A percentile compares a stretch with the other conserved stretches of the same genome.
Evolutionary conservation across 2,113 vertebrate species (phyloP).

Genomic region (Proteles cristata): DNA sequence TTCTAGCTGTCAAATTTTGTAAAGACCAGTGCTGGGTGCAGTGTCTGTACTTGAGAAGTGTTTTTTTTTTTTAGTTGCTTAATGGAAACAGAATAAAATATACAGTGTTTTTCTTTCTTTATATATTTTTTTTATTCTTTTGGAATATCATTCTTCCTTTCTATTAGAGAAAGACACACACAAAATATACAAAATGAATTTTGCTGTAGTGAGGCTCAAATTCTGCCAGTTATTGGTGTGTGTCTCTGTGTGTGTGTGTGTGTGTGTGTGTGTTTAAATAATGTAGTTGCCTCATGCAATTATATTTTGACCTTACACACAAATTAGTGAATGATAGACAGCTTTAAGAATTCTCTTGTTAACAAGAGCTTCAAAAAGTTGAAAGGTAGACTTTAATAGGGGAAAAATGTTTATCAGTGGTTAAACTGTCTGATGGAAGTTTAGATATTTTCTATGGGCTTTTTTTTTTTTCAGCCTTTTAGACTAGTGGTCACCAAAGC

Average conservation of each 20-base stretch:
- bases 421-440: constrained; percentile 11
- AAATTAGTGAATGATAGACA: neutral
- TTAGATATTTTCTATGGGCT: neutral
- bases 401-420: neutral
- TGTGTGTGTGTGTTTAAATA: neutral
- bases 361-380: constrained; percentile 15
- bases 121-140: neutral
- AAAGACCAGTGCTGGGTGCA: neutral
- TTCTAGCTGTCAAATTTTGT: constrained; percentile 27
- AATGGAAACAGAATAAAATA: neutral
- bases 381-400: neutral
- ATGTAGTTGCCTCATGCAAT: neutral
- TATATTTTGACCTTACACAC: constrained; percentile 3
- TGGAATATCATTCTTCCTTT: neutral
- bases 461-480: constrained; percentile 15
- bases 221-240: neutral
- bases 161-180: neutral
- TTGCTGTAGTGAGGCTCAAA: neutral
- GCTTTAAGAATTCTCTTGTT: neutral
- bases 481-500: neutral
- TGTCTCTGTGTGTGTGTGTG: too few relatives aligned
- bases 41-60: constrained; percentile 33
- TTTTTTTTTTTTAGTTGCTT: constrained; percentile 24
- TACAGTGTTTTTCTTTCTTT: neutral
- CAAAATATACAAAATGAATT: neutral